Evolutionary conservation across 2,797 vertebrate species (phyloP).

Genomic region (Columba guinea): DNA sequence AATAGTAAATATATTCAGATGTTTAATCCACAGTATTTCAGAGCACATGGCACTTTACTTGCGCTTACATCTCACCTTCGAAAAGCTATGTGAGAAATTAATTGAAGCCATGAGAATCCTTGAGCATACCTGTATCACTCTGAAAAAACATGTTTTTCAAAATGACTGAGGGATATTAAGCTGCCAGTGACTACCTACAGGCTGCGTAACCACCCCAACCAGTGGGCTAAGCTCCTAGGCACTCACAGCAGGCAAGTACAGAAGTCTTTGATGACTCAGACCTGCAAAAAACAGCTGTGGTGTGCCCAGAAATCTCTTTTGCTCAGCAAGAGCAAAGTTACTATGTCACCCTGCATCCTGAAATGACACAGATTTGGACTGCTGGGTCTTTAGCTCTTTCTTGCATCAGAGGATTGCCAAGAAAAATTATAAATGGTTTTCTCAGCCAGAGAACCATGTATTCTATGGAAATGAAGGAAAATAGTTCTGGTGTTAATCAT

Average conservation of each 20-base stretch:
- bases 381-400: neutral
- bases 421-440: neutral
- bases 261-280: neutral
- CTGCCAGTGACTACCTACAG: neutral
- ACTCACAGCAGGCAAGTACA: neutral
- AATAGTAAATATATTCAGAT: neutral
- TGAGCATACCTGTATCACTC: neutral
- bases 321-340: neutral
- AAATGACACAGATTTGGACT: neutral
- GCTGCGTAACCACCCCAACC: neutral
- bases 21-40: neutral
- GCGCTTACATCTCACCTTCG: neutral
- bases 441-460: neutral
- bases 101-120: neutral
- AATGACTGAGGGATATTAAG: neutral
- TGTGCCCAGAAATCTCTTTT: neutral
- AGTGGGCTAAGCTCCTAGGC: neutral
- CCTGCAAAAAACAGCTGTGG: neutral
- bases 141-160: neutral
- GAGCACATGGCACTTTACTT: neutral
- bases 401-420: neutral
- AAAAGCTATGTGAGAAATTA: neutral
- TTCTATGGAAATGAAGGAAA: slow-evolving; percentile 19
- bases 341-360: neutral
- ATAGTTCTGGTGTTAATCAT: slow-evolving; percentile 16